Evolutionary conservation across 2,797 vertebrate genomes (phyloP).

Genomic region (Coregonus sp.): DNA sequence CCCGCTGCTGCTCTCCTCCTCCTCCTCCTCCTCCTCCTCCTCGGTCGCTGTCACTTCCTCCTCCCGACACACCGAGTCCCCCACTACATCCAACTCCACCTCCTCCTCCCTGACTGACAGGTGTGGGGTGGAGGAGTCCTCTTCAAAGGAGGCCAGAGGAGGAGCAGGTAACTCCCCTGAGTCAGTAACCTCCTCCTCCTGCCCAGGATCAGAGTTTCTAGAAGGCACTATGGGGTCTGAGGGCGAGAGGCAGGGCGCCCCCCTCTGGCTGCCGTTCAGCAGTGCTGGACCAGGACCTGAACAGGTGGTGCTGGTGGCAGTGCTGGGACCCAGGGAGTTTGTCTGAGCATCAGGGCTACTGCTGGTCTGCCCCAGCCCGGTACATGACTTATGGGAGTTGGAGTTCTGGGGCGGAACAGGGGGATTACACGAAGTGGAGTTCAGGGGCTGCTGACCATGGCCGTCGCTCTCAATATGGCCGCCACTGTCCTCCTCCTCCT

Average conservation of each 20-base stretch:
- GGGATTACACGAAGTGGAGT: too few species aligned
- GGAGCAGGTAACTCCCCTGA: slow-evolving; percentile 39
- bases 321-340: slow-evolving; percentile 73
- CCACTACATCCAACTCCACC: slow-evolving; percentile 83
- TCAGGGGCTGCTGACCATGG: slow-evolving; percentile 62
- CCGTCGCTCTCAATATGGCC: slow-evolving; percentile 55
- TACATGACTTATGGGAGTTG: slow-evolving; percentile 80
- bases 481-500: slow-evolving; percentile 61
- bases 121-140: slow-evolving; percentile 67
- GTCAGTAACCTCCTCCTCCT: slow-evolving; percentile 57
- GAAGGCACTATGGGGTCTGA: slow-evolving; percentile 95
- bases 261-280: slow-evolving; percentile 84
- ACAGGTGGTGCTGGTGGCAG: slow-evolving; percentile 63
- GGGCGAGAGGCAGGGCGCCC: slow-evolving; percentile 63
- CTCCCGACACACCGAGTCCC: slow-evolving; percentile 81
- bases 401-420: slow-evolving; percentile 56
- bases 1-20: slow-evolving; percentile 28
- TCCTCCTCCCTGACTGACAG: slow-evolving; percentile 87
- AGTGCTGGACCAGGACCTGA: slow-evolving; percentile 59
- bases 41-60: slow-evolving; percentile 73
- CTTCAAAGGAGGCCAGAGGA: slow-evolving; percentile 57
- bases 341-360: slow-evolving; percentile 66
- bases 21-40: not conserved
- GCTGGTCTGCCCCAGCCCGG: slow-evolving; percentile 85
- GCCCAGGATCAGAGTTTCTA: slow-evolving; percentile 84